These are phyloP conservation scores for Diacarnus erythraeanus DNA, from an alignment of 37 sponge, comb jelly and placozoan species.

Conservation along the genomic window DNA sequence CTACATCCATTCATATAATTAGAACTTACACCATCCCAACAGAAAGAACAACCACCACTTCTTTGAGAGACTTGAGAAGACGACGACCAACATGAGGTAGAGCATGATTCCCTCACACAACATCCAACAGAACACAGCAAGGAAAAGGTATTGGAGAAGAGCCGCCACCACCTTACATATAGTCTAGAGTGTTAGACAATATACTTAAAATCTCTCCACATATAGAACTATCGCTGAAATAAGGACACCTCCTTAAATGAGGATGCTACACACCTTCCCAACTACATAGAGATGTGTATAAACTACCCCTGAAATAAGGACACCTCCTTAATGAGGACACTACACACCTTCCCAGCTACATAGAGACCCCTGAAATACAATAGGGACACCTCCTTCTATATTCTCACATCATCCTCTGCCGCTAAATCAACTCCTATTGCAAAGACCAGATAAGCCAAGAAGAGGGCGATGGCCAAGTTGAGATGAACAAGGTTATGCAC, in stretches of 20 bases:
- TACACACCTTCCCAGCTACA: too few species aligned
- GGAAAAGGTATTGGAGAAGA: conserved; percentile 55
- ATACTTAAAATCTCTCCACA: too few species aligned
- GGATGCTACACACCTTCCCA: too few species aligned
- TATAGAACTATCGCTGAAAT: too few species aligned
- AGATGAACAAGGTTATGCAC: conserved; percentile 44
- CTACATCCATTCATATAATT: not conserved
- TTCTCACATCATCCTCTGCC: not conserved
- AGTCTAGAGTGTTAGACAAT: too few species aligned
- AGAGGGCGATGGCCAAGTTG: conserved; percentile 39
- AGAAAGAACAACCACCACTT: conserved; percentile 68
- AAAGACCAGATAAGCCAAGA: conserved; percentile 28
- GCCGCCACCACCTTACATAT: conserved; percentile 51
- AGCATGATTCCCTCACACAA: conserved; percentile 77
- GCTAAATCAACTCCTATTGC: conserved; percentile 34
- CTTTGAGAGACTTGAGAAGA: conserved; percentile 47
- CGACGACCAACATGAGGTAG: conserved; percentile 61
- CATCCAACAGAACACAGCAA: conserved; percentile 69
- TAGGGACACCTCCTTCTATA: too few species aligned
- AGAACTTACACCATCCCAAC: conserved; percentile 54
- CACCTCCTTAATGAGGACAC: too few species aligned
- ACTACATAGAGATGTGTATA: too few species aligned
- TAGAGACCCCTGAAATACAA: too few species aligned
- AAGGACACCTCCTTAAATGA: too few species aligned
- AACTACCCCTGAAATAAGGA: too few species aligned